Conservation (phyloP, 1,140 invertebrate genomes). For the Agrilus planipennis region DNA sequence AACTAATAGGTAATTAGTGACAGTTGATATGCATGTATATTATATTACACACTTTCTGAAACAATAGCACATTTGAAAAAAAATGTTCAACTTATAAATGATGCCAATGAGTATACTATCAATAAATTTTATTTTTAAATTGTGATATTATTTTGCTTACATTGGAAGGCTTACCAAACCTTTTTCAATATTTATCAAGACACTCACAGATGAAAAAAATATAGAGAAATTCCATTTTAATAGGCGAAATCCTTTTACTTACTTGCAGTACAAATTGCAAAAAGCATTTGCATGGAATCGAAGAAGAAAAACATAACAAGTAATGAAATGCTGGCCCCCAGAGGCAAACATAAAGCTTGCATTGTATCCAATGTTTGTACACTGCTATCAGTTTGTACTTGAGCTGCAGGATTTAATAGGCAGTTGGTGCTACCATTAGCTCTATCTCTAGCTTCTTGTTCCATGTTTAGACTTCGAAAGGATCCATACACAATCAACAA, state of each 20-base stretch:
- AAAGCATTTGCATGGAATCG: slow-evolving; percentile 95
- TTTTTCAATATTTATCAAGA: neutral
- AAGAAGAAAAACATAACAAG: slow-evolving; percentile 99
- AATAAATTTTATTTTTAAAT: too few relatives aligned
- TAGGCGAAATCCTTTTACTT: slow-evolving; percentile 24
- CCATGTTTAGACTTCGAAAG: slow-evolving; percentile 85
- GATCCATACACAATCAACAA: slow-evolving; percentile 95
- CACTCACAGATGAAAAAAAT: slow-evolving; percentile 7
- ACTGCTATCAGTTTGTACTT: slow-evolving; percentile 40
- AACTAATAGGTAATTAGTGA: too few relatives aligned
- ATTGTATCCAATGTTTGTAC: slow-evolving; percentile 91
- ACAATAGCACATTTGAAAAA: too few relatives aligned
- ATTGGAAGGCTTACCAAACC: too few relatives aligned
- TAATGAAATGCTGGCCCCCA: slow-evolving; percentile 90
- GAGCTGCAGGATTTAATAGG: slow-evolving; percentile 37
- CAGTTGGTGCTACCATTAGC: slow-evolving; percentile 42
- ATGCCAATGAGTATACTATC: too few relatives aligned
- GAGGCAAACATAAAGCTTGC: slow-evolving; percentile 91
- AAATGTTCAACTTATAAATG: too few relatives aligned
- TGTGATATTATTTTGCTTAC: too few relatives aligned
- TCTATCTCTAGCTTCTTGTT: slow-evolving; percentile 81
- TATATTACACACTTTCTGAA: too few relatives aligned
- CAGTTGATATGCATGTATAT: too few relatives aligned
- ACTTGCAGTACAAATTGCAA: slow-evolving; percentile 96
- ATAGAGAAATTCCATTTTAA: slow-evolving; percentile 10